Conservation (phyloP, 2,888 invertebrate species). For the Diabrotica balteata region DNA sequence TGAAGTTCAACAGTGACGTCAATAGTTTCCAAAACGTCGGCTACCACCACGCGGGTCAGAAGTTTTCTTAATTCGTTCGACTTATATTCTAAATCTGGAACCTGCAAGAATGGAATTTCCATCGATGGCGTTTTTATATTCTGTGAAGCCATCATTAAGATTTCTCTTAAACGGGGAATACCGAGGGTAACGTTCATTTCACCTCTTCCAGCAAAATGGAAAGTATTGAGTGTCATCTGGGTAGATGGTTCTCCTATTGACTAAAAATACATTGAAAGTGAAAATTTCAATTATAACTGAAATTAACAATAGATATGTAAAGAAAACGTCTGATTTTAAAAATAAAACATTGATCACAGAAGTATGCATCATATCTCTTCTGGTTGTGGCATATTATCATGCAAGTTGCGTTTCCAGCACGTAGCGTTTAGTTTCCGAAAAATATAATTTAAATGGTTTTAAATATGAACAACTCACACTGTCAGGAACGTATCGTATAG, state of each 20-base stretch:
- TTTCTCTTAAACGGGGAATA: slow-evolving; percentile 95
- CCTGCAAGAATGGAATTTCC: slow-evolving; percentile 82
- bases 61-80: slow-evolving; percentile 75
- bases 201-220: slow-evolving; percentile 99
- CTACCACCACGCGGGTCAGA: slow-evolving; percentile 79
- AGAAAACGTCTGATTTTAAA: no score
- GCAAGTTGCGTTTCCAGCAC: no score
- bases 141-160: slow-evolving; percentile 94
- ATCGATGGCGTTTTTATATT: slow-evolving; percentile 95
- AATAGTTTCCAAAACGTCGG: slow-evolving; percentile 79
- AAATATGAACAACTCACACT: no score
- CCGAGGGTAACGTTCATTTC: slow-evolving; percentile 99
- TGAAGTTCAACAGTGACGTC: slow-evolving; percentile 66
- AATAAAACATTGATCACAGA: no score
- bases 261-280: slow-evolving; percentile 44
- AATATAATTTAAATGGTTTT: no score
- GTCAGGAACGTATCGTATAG: no score
- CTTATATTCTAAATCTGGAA: slow-evolving; percentile 61
- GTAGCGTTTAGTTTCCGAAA: no score
- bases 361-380: no score
- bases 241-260: slow-evolving; percentile 99
- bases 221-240: slow-evolving; percentile 99
- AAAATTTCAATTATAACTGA: no score
- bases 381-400: no score
- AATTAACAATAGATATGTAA: no score